A percentile compares a stretch with the other conserved stretches of the same genome.
Evolutionary conservation across 2,888 invertebrate genomes (phyloP).

Genomic region (Morpho achilles): DNA sequence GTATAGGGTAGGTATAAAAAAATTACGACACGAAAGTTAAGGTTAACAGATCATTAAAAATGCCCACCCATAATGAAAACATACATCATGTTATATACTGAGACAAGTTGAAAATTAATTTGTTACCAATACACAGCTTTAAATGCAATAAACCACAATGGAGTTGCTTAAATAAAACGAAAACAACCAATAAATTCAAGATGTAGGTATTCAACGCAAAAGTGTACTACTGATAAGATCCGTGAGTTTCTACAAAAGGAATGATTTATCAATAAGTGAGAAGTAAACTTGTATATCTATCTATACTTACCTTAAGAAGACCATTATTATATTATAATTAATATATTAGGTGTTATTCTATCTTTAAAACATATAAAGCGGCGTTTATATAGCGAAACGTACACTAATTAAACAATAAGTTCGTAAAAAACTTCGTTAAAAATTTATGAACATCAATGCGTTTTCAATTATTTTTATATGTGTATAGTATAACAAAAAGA

Average conservation of each 20-base stretch:
- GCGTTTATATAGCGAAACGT: not conserved
- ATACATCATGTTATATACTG: too few relatives aligned
- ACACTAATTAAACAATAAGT: slow-evolving; percentile 8
- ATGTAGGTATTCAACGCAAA: slow-evolving; percentile 1
- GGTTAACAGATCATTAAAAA: too few relatives aligned
- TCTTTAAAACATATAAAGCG: not conserved
- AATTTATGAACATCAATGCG: slow-evolving; percentile 17
- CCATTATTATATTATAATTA: too few relatives aligned
- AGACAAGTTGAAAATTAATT: too few relatives aligned
- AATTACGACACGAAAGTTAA: too few relatives aligned
- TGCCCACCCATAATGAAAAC: too few relatives aligned
- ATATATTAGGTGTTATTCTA: too few relatives aligned
- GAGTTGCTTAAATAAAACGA: too few relatives aligned
- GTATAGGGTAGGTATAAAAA: too few relatives aligned
- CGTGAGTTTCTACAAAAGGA: not conserved
- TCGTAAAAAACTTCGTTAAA: slow-evolving; percentile 24
- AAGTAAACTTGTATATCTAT: slow-evolving; percentile 19
- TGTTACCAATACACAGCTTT: too few relatives aligned
- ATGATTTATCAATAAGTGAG: slow-evolving; percentile 18
- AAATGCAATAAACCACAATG: too few relatives aligned
- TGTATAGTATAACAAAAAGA: not conserved
- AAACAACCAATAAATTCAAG: too few relatives aligned
- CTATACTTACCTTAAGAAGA: not conserved
- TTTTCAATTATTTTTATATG: not conserved
- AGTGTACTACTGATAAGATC: slow-evolving; percentile 6